These are phyloP conservation scores for Cyprinodon brontotheroides DNA, from an alignment of 2,113 vertebrate species.

Conservation along the genomic window DNA sequence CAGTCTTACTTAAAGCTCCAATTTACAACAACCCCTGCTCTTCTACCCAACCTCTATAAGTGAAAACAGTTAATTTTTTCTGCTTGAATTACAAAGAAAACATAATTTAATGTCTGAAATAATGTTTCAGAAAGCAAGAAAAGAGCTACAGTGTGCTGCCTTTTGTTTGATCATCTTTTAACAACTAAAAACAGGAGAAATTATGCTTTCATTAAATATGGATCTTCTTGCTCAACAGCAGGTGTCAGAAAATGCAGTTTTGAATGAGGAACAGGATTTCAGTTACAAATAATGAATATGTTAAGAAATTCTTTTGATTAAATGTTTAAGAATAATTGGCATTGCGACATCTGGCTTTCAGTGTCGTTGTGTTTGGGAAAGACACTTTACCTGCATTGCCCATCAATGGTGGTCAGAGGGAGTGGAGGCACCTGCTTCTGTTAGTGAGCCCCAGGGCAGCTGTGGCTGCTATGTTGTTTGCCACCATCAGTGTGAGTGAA, in stretches of 20 bases:
- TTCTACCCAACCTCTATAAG: slow-evolving; percentile 65
- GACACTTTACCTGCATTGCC: no score
- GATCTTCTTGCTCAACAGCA: not conserved
- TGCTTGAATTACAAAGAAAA: not conserved
- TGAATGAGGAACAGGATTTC: not conserved
- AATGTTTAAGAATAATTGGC: no score
- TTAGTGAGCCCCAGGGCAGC: no score
- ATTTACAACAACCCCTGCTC: slow-evolving; percentile 61
- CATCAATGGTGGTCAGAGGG: no score
- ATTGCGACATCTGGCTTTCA: no score
- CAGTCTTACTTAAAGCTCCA: slow-evolving; percentile 68
- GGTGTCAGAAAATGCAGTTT: not conserved
- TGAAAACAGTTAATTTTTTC: slow-evolving; percentile 30
- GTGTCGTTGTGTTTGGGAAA: no score
- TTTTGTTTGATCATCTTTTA: not conserved
- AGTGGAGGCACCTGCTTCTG: no score
- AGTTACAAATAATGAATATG: no score
- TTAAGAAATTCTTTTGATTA: no score
- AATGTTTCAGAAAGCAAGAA: not conserved
- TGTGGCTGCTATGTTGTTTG: no score
- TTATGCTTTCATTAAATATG: not conserved
- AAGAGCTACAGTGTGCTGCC: not conserved
- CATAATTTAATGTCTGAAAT: not conserved
- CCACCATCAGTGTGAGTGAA: no score
- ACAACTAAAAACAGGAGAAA: not conserved